phyloP scores from a whole-genome alignment of 2,797 vertebrate genomes.

The Numenius phaeopus region DNA sequence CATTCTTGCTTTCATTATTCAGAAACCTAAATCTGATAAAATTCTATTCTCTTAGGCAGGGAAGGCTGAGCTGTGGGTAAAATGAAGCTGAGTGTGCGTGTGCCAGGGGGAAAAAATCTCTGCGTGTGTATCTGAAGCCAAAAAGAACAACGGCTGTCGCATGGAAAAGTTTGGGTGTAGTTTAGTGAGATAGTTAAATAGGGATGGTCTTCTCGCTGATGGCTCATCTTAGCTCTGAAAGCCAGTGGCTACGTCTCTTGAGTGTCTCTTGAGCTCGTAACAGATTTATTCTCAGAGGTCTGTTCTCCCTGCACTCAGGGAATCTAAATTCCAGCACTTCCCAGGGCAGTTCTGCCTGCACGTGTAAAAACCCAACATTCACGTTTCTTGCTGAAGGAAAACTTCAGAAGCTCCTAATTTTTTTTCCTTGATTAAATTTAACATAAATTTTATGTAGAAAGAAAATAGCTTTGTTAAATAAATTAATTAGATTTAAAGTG shows the following conservation, averaged over 20 bases:
- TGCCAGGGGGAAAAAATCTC: background rate
- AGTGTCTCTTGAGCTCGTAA: background rate
- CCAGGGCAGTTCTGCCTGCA: background rate
- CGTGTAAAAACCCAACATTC: background rate
- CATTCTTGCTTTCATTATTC: background rate
- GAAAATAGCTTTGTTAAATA: background rate
- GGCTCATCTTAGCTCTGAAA: background rate
- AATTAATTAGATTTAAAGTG: background rate
- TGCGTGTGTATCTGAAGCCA: background rate
- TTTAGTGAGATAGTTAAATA: background rate
- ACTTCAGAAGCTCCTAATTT: background rate
- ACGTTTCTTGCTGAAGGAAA: background rate
- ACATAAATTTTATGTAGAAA: too few relatives aligned
- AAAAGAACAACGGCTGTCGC: background rate
- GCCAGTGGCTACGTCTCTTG: background rate
- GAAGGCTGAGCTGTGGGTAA: background rate
- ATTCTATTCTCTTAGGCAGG: background rate
- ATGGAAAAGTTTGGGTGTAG: background rate
- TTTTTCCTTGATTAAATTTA: background rate
- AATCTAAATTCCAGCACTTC: background rate
- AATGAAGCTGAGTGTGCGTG: background rate
- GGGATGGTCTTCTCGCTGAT: background rate
- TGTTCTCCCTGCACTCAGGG: background rate
- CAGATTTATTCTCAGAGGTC: background rate
- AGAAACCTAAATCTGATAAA: slow-evolving; percentile 5